These are phyloP conservation scores for Hemicentrotus pulcherrimus DNA, from an alignment of 35 echinoderm and acorn worm species.

Conservation along the genomic window DNA sequence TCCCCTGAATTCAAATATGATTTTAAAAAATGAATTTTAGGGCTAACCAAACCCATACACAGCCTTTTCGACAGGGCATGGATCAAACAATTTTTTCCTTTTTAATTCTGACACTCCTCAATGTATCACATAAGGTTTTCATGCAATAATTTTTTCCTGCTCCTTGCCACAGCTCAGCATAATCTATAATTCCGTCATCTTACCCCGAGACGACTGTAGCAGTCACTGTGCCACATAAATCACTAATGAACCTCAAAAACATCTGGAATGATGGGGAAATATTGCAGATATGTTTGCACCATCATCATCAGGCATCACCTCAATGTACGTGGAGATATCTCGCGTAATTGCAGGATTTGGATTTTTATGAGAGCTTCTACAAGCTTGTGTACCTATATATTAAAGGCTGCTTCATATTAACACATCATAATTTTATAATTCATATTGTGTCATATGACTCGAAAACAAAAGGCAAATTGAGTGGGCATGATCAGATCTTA, in stretches of 20 bases:
- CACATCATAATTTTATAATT: neutral
- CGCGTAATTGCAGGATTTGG: neutral
- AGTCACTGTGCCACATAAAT: neutral
- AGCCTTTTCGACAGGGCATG: too few species aligned
- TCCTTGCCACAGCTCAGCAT: neutral
- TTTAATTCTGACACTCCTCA: neutral
- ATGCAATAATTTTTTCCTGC: neutral
- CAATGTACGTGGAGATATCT: neutral
- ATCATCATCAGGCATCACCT: neutral
- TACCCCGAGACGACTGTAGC: neutral
- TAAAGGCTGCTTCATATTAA: too few species aligned
- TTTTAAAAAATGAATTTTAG: too few species aligned
- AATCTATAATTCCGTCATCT: neutral
- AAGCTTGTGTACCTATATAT: too few species aligned
- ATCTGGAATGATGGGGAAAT: neutral
- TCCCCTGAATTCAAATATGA: too few species aligned
- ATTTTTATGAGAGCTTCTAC: neutral
- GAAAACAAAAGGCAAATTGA: too few species aligned
- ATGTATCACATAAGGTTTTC: neutral
- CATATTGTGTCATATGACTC: neutral
- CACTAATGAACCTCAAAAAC: conserved; percentile 2
- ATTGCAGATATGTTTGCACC: neutral
- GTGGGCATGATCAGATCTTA: too few species aligned
- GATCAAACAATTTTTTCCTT: neutral
- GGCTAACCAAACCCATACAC: too few species aligned